Evolutionary conservation across 2,888 invertebrate genomes (phyloP).

Genomic region (Acanthosepion pharaonis): DNA sequence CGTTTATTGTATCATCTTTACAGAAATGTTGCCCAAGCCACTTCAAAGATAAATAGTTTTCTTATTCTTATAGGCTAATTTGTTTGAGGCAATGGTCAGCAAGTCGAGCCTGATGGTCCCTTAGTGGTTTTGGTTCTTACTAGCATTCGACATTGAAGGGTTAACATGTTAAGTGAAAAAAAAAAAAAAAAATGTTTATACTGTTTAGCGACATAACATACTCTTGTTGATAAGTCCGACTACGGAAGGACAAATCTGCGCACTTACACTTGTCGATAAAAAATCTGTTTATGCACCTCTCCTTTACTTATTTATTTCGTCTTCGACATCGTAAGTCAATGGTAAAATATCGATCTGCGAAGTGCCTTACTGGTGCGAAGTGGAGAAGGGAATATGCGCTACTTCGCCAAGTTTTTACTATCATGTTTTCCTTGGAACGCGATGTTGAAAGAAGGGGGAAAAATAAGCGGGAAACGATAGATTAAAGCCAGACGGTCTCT

Average conservation of each 20-base stretch:
- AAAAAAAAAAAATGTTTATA: too few species aligned
- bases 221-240: neutral
- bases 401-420: neutral
- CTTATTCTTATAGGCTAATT: too few species aligned
- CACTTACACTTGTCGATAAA: neutral
- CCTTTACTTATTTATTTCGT: neutral
- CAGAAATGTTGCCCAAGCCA: too few species aligned
- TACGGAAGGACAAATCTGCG: neutral
- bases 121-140: too few species aligned
- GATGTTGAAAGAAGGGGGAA: neutral
- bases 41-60: too few species aligned
- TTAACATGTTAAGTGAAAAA: too few species aligned
- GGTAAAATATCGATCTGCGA: neutral
- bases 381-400: neutral
- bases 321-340: neutral
- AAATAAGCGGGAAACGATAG: neutral
- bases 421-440: neutral
- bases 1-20: too few species aligned
- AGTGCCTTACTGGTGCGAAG: neutral
- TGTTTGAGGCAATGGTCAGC: too few species aligned
- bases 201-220: neutral
- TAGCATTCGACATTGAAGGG: too few species aligned
- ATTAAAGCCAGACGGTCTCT: neutral
- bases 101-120: too few species aligned
- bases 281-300: neutral